Conservation (phyloP, 2,113 vertebrate species). For the Rhagologus leucostigma region DNA sequence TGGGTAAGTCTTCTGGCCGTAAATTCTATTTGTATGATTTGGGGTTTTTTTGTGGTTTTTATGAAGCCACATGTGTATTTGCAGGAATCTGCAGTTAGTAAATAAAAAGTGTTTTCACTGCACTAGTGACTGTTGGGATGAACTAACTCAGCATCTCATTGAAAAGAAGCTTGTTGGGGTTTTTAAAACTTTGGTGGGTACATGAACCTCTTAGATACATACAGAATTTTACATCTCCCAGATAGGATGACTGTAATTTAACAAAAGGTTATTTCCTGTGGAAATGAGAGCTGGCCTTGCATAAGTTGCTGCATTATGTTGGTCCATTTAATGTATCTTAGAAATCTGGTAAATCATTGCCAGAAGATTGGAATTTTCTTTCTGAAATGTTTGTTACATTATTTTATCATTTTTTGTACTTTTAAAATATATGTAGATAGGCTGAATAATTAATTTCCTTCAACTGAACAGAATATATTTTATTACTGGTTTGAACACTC, state of each 20-base stretch:
- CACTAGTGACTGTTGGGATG: not conserved
- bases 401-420: not conserved
- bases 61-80: not conserved
- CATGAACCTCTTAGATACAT: not conserved
- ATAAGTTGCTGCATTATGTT: not conserved
- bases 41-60: not conserved
- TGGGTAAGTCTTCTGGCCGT: constrained; percentile 79
- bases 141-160: not conserved
- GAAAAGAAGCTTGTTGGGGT: not conserved
- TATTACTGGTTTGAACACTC: not conserved
- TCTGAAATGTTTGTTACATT: not conserved
- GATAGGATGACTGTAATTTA: not conserved
- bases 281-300: not conserved
- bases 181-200: not conserved
- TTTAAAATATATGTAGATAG: not conserved
- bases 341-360: not conserved
- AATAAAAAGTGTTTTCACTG: not conserved
- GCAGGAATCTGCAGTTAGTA: not conserved
- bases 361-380: not conserved
- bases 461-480: not conserved
- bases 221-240: not conserved
- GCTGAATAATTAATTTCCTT: not conserved
- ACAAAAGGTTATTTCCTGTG: not conserved
- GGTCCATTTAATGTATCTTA: not conserved
- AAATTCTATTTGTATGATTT: not conserved